Evolutionary conservation across 2,113 vertebrate species (phyloP), one percentile per base, ranked within the genome.

Genomic region (Dinomys branickii): DNA sequence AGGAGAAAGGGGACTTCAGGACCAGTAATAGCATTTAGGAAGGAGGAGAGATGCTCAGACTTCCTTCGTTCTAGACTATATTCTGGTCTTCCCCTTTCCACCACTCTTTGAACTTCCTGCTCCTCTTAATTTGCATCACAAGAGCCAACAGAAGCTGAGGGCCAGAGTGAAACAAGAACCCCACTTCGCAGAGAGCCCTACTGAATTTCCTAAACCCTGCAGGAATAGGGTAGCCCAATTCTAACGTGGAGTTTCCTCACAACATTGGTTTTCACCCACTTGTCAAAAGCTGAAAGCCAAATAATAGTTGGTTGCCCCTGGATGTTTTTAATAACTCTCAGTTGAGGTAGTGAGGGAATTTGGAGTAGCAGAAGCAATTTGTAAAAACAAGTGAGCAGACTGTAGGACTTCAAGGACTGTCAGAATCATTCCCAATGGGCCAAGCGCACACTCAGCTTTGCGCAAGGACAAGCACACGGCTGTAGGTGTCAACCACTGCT

Each of bases 221-320:
- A 67, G 90, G 71, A 28, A 24, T 75, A 44, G 82, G 14, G 58
- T 44, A 28, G 61, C 1, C 54, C 20, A 83, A 11, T 14, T 33
- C 5, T 82, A 33, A 50, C 90, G 85, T 80, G 14, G 33, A 91
- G 8, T 38, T 58, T 97, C 92, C 89, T 80, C 28, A 1, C 67
- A 58, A 94, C 96, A 93, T 81, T 77, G 38, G 41, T 61, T 93
- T 67, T 93, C 14, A 80, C 28, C n/a, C 80, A 56, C 16, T 85
- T 95, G 52, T 96, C 86, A 84, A 35, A 93, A 85, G 9, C 20
- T 87, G 65, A 93, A 94, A 95, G 44, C 56, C 44, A 95, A 93
- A 87, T 89, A 94, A 86, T 85, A 33, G 28, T 33, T 80, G 12
- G 4, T 9, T 9, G 2, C 24, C 75, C 67, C 52, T 50, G 47